Evolutionary conservation across 2,113 vertebrate genomes (phyloP).

Genomic region (Abramis brama): DNA sequence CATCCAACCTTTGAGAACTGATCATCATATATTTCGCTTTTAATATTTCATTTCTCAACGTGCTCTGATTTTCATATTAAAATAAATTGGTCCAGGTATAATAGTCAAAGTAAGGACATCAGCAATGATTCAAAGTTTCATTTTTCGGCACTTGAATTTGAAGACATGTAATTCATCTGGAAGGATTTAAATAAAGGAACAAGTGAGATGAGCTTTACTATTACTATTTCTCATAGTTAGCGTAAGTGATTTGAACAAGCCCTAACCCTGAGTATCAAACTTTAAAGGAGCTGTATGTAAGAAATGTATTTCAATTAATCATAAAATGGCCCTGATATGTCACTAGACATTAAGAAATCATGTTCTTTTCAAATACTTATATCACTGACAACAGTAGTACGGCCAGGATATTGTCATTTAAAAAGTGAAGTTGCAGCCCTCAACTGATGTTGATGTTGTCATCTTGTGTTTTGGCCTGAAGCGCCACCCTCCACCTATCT

Average conservation of each 20-base stretch:
- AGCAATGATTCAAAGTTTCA: constrained; percentile 30
- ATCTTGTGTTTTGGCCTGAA: too few relatives aligned
- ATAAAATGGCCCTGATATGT: too few relatives aligned
- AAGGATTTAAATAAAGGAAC: neutral
- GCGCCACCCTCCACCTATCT: too few relatives aligned
- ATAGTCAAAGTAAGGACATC: constrained; percentile 32
- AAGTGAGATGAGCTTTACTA: neutral
- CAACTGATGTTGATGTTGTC: too few relatives aligned
- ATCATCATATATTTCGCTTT: constrained; percentile 27
- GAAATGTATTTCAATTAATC: too few relatives aligned
- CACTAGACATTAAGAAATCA: too few relatives aligned
- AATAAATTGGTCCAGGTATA: constrained; percentile 28
- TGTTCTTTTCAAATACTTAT: too few relatives aligned
- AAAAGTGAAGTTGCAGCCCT: too few relatives aligned
- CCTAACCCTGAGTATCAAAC: neutral
- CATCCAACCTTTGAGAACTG: constrained; percentile 6
- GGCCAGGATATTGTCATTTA: too few relatives aligned
- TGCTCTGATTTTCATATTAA: constrained; percentile 28
- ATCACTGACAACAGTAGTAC: too few relatives aligned
- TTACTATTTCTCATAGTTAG: neutral
- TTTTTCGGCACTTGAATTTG: constrained; percentile 14
- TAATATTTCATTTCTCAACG: constrained; percentile 28
- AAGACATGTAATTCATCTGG: constrained; percentile 18
- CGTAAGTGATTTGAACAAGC: neutral
- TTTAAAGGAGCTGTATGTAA: too few relatives aligned